Base-by-base conservation (phyloP, 2,888 invertebrate species). In the Drosophila antonietae region DNA sequence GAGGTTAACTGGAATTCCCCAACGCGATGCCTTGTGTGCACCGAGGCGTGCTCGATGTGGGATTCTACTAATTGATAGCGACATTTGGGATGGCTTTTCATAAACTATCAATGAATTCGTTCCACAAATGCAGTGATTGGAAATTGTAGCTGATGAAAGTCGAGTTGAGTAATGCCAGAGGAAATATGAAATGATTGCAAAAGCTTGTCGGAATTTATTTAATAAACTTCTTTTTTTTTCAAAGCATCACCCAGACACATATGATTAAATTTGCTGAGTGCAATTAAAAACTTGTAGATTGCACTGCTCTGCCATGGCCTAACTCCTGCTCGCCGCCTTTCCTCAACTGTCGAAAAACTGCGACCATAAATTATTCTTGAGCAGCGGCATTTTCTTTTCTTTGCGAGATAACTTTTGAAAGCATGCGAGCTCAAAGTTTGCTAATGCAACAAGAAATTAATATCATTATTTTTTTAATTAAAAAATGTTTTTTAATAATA, bases 1-100 rank as follows among this genome's bases (percentile, higher is more conserved):
- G 53, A 74, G 89, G 87, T 86, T 88, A 88, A 84, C 81, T 73
- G 81, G 77, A 88, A 75, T 75, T 77, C 64, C 55, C 67, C 43
- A 46, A 47, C 49, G 63, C 43, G 52, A 64, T 43, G 18, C 39
- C 43, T 15, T 28, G 39, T 46, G 63, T 61, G 63, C 75, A 35
- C 41, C 49, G 46, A 66, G 53, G 51, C 58, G 63, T 73, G 53
- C 20, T 61, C 64, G 56, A 64, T 49, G 61, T 66, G 65, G 56
- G 61, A 56, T 43, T 46, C 51, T 12, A 52, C 47, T 84, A 89
- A 83, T 87, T 81, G 49, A 41, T 41, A 53, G 43, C 33, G 75
- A 77, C 87, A 85, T 15, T 15, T 18, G n/a, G 47, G 37, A 20
- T 12, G 44, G 9, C 47, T 49, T 68, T 51, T 28, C 43, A 23